Percentiles rank a stretch among this genome's conserved stretches.
These are phyloP conservation scores for Salticus scenicus DNA, from an alignment of 2,888 invertebrate genomes.

Conservation along the genomic window DNA sequence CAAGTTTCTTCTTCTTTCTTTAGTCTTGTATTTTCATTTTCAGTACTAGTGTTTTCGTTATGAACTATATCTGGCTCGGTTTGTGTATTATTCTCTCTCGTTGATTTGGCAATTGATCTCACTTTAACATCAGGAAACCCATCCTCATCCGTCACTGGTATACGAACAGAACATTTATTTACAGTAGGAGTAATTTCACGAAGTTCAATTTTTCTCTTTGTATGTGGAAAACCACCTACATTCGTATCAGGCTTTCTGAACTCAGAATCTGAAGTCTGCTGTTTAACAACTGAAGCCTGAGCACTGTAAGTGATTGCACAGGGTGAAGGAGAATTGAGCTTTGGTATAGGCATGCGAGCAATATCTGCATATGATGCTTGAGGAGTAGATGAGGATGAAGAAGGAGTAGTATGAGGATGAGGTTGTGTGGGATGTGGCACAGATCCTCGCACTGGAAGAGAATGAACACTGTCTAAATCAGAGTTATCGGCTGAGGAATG, in stretches of 20 bases:
- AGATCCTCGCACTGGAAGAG: constrained; percentile 82
- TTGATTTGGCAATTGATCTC: constrained; percentile 44
- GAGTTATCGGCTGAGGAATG: constrained; percentile 85
- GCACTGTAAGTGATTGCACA: constrained; percentile 21
- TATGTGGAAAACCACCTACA: not conserved
- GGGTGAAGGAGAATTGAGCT: constrained; percentile 42
- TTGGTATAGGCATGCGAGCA: constrained; percentile 77
- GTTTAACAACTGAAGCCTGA: not conserved
- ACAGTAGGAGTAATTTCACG: not conserved
- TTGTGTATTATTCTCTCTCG: constrained; percentile 63
- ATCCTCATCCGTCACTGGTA: not conserved
- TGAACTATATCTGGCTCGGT: constrained; percentile 48
- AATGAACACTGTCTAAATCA: constrained; percentile 89
- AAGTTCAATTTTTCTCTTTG: constrained; percentile 19
- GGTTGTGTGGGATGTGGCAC: constrained; percentile 75
- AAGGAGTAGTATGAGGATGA: constrained; percentile 73
- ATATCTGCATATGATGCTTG: constrained; percentile 88
- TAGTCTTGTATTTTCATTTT: not conserved
- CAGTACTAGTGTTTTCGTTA: not conserved
- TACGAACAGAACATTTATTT: not conserved
- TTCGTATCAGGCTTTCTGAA: constrained; percentile 1
- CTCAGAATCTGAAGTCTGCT: not conserved
- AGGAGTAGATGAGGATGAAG: constrained; percentile 76
- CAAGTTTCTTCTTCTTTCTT: not conserved
- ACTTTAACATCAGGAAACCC: constrained; percentile 20